Conservation (phyloP, 2,113 vertebrate genomes). For the Psittacula cyanocephala region DNA sequence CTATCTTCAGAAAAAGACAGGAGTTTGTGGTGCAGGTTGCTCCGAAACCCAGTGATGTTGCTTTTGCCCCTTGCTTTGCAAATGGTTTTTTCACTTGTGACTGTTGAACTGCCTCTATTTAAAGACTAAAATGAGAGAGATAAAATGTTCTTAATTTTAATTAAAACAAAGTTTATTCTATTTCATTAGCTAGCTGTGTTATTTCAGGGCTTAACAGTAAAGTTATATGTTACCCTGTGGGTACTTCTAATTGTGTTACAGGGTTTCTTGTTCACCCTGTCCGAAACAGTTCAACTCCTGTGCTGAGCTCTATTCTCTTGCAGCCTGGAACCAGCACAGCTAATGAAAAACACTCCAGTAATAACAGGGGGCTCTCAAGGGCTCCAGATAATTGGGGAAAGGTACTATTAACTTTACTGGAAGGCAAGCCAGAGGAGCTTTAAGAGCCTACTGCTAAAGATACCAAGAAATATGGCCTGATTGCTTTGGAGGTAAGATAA, state of each 20-base stretch:
- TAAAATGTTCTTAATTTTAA: constrained; percentile 72
- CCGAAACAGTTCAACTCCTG: constrained; percentile 45
- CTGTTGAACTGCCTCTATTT: constrained; percentile 51
- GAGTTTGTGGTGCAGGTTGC: neutral
- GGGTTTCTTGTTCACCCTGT: constrained; percentile 41
- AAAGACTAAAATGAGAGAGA: constrained; percentile 63
- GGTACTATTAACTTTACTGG: constrained; percentile 53
- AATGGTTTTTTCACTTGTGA: constrained; percentile 18
- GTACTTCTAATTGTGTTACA: constrained; percentile 59
- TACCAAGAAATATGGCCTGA: neutral
- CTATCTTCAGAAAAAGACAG: neutral
- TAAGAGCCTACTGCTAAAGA: constrained; percentile 37
- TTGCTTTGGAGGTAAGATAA: constrained; percentile 12
- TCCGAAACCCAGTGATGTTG: neutral
- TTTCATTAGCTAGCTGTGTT: constrained; percentile 65
- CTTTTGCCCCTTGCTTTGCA: neutral
- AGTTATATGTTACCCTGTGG: constrained; percentile 70
- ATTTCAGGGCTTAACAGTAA: constrained; percentile 69
- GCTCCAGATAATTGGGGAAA: constrained; percentile 51
- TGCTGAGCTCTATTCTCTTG: constrained; percentile 26
- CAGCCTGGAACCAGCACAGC: constrained; percentile 44
- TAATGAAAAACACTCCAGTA: constrained; percentile 65
- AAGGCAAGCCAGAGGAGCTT: neutral
- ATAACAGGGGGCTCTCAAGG: constrained; percentile 41
- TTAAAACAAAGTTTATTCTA: constrained; percentile 68